phyloP scores from a whole-genome alignment of 1,140 invertebrate genomes.

The Saccostrea echinata region DNA sequence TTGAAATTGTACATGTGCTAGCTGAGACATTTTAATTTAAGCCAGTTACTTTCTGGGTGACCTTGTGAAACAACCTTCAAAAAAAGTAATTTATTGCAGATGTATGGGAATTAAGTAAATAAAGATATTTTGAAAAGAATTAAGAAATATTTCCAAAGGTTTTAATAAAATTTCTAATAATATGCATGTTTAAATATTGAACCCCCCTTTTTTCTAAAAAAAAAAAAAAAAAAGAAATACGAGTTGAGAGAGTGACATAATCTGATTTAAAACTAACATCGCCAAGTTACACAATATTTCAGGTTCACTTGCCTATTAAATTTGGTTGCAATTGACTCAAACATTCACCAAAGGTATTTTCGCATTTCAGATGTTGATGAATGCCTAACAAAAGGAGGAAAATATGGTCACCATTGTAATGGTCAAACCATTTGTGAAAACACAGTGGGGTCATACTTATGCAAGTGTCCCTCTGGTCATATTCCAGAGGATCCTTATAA shows the following conservation, averaged over 20 bases:
- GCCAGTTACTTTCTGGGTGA: background rate
- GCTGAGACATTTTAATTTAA: constrained; percentile 15
- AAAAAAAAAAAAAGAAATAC: no score
- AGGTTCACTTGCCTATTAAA: no score
- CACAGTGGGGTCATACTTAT: constrained; percentile 76
- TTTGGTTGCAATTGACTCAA: no score
- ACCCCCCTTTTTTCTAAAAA: no score
- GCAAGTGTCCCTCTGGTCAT: constrained; percentile 73
- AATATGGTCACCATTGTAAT: constrained; percentile 85
- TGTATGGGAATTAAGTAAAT: background rate
- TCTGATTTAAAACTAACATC: no score
- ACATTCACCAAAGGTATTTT: background rate
- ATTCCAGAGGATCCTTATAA: constrained; percentile 67
- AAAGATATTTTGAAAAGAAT: no score
- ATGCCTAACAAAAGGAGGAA: constrained; percentile 72
- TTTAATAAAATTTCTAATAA: background rate
- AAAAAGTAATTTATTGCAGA: background rate
- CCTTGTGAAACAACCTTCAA: background rate
- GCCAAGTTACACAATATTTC: no score
- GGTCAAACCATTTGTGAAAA: constrained; percentile 83
- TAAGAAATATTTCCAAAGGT: background rate
- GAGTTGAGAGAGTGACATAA: no score
- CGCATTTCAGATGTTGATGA: constrained; percentile 76
- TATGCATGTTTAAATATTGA: background rate
- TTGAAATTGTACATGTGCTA: constrained; percentile 17